Evolutionary conservation across 1,140 invertebrate species (phyloP).

Genomic region (Drosophila azteca): DNA sequence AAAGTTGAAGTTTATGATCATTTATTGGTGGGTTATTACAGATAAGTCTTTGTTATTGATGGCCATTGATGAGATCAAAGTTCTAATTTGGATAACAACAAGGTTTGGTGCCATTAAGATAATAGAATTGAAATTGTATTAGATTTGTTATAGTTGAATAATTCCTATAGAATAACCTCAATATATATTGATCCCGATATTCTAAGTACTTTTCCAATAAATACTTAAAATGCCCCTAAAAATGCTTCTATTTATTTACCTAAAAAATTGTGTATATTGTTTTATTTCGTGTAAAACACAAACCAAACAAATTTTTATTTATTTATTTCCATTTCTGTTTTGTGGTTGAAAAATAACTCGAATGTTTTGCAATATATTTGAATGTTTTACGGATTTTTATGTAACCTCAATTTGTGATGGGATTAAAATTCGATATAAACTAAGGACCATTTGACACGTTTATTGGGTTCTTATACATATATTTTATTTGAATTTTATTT

Average conservation of each 20-base stretch:
- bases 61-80: slow-evolving; percentile 1
- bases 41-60: slow-evolving; percentile 17
- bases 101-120: too few relatives aligned
- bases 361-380: not conserved
- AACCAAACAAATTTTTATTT: too few relatives aligned
- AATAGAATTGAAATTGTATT: too few relatives aligned
- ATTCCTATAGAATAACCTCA: too few relatives aligned
- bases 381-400: slow-evolving; percentile 38
- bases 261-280: too few relatives aligned
- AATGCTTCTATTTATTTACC: too few relatives aligned
- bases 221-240: too few relatives aligned
- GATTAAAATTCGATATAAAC: slow-evolving; percentile 55
- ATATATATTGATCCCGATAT: too few relatives aligned
- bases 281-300: too few relatives aligned
- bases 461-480: slow-evolving; percentile 16
- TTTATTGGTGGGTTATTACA: slow-evolving; percentile 4
- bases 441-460: slow-evolving; percentile 39
- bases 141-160: too few relatives aligned
- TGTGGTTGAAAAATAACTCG: not conserved
- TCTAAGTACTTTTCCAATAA: too few relatives aligned
- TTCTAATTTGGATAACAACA: not conserved
- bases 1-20: slow-evolving; percentile 7
- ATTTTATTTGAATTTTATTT: slow-evolving; percentile 35
- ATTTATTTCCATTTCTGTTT: not conserved
- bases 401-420: slow-evolving; percentile 58